Conservation (phyloP, 2,888 invertebrate genomes). For the Synanthedon formicaeformis region DNA sequence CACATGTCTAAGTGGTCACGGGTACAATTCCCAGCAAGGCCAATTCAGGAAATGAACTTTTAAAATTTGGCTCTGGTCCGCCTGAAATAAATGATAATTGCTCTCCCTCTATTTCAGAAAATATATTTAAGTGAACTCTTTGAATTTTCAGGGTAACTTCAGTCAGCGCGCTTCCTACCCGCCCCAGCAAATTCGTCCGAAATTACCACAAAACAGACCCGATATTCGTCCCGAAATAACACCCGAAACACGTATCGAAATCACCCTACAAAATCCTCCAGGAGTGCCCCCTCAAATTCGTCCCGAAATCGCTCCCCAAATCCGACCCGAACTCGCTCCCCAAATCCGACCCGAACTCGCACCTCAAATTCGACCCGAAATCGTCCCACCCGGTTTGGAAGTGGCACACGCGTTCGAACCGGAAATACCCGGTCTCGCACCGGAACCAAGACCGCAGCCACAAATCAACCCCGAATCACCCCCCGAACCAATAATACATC, state of each 20-base stretch:
- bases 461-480: conserved; percentile 24
- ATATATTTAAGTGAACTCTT: no score
- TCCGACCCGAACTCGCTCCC: conserved; percentile 1
- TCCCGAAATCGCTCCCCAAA: neutral
- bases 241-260: conserved; percentile 13
- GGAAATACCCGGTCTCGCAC: conserved; percentile 1
- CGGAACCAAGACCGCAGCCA: conserved; percentile 2
- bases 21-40: no score
- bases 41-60: no score
- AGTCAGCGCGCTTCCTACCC: conserved; percentile 38
- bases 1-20: no score
- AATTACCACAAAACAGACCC: conserved; percentile 12
- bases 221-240: conserved; percentile 12
- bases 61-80: no score
- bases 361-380: conserved; percentile 19
- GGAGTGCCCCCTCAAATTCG: conserved; percentile 8
- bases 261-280: conserved; percentile 10
- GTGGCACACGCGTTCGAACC: neutral
- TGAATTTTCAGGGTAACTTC: conserved; percentile 39
- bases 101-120: no score
- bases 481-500: conserved; percentile 24
- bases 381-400: conserved; percentile 15
- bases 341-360: conserved; percentile 1
- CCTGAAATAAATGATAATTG: no score
- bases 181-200: conserved; percentile 11